A percentile compares a stretch with the other conserved stretches of the same genome.
phyloP scores from a whole-genome alignment of 2,797 vertebrate genomes.

The Rhynchotus rufescens region DNA sequence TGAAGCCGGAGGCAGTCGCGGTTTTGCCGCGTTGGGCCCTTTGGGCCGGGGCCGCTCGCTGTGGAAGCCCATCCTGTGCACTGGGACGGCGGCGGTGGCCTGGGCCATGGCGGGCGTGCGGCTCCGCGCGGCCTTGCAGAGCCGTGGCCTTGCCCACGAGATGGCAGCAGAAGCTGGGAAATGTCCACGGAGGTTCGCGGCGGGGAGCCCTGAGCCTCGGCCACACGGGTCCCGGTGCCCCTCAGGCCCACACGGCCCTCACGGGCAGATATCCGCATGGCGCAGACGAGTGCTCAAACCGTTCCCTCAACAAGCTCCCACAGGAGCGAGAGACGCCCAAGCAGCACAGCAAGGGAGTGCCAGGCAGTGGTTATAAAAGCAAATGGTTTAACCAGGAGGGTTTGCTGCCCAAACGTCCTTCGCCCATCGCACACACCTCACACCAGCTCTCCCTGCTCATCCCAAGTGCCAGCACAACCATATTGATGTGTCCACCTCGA shows the following conservation, averaged over 20 bases:
- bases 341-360: neutral
- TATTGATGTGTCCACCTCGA: no score
- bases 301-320: neutral
- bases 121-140: no score
- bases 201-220: neutral
- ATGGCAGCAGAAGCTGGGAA: constrained; percentile 79
- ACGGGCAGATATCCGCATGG: no score
- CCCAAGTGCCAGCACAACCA: no score
- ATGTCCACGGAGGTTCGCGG: constrained; percentile 6
- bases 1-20: rapidly evolving
- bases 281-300: no score
- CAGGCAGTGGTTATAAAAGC: neutral
- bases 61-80: no score
- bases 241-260: no score
- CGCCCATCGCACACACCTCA: no score
- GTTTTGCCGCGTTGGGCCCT: neutral
- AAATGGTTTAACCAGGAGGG: neutral
- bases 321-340: neutral
- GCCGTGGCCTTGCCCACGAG: constrained; percentile 66
- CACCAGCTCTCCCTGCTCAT: no score
- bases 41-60: rapidly evolving
- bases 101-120: no score
- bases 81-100: no score
- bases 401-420: neutral
- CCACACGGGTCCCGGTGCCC: no score